Percentiles rank a stretch among this genome's conserved stretches.
Evolutionary conservation across 2,888 invertebrate genomes (phyloP).

Genomic region (Glaucopsyche alexis): DNA sequence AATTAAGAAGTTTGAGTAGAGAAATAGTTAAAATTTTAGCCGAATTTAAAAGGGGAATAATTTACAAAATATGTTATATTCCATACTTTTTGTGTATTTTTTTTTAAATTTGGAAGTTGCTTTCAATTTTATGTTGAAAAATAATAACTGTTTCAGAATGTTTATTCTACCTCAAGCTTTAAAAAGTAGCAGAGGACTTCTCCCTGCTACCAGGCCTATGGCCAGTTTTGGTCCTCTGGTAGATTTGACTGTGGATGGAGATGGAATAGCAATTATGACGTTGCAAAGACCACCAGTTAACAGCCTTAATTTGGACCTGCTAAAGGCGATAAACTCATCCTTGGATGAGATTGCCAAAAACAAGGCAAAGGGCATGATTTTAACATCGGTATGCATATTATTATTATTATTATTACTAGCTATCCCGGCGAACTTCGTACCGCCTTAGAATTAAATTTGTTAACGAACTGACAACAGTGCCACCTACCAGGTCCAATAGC

Average conservation of each 20-base stretch:
- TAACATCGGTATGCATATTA: conserved; percentile 86
- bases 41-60: too few relatives aligned
- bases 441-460: too few relatives aligned
- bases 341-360: conserved; percentile 84
- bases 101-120: too few relatives aligned
- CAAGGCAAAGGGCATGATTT: conserved; percentile 85
- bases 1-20: too few relatives aligned
- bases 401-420: too few relatives aligned
- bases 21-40: too few relatives aligned
- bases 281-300: conserved; percentile 90
- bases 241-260: conserved; percentile 80
- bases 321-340: conserved; percentile 82
- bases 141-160: conserved; percentile 57
- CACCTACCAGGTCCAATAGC: too few relatives aligned
- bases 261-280: conserved; percentile 86
- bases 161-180: conserved; percentile 56
- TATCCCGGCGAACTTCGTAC: too few relatives aligned
- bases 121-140: too few relatives aligned
- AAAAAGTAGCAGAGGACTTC: conserved; percentile 47
- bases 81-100: too few relatives aligned
- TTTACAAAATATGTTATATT: too few relatives aligned
- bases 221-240: conserved; percentile 75
- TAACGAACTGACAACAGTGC: too few relatives aligned
- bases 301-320: conserved; percentile 86
- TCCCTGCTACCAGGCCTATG: conserved; percentile 52